A percentile compares a stretch with the other conserved stretches of the same genome.
Evolutionary conservation across 2,888 invertebrate species (phyloP).

Genomic region (Halocaridina rubra): DNA sequence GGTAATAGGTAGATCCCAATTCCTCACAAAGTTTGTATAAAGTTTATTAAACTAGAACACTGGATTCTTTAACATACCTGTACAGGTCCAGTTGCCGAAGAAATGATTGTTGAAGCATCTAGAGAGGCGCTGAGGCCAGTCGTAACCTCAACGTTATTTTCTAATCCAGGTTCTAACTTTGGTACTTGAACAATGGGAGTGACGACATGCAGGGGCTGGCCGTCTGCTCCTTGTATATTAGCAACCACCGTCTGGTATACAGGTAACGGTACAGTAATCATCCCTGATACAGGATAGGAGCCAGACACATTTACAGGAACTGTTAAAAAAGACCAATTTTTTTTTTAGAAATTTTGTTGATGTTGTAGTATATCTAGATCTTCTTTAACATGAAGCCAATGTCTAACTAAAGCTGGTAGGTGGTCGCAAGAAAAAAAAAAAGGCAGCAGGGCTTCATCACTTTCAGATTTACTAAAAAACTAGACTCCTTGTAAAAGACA

Average conservation of each 20-base stretch:
- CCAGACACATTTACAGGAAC: conserved; percentile 62
- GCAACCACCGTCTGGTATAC: conserved; percentile 98
- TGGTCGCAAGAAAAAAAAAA: no score
- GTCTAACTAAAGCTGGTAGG: no score
- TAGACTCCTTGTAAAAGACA: no score
- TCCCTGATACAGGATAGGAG: conserved; percentile 72
- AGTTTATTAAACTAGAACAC: no score
- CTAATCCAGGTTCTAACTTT: conserved; percentile 60
- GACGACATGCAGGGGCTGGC: conserved; percentile 63
- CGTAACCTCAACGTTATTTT: conserved; percentile 53
- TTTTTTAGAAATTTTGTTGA: no score
- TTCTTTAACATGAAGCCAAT: no score
- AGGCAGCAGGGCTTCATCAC: no score
- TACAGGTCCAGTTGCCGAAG: conserved; percentile 43
- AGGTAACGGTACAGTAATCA: conserved; percentile 95
- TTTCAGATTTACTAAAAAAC: no score
- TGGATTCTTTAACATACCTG: no score
- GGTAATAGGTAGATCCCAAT: no score
- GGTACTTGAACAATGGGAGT: conserved; percentile 61
- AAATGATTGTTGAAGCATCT: conserved; percentile 58
- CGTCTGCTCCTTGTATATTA: conserved; percentile 76
- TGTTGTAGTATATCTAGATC: no score
- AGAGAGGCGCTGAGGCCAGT: conserved; percentile 52
- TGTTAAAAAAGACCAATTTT: not conserved
- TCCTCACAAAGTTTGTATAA: no score